Evolutionary conservation across 2,888 invertebrate genomes (phyloP).

Genomic region (Sericinus montela): DNA sequence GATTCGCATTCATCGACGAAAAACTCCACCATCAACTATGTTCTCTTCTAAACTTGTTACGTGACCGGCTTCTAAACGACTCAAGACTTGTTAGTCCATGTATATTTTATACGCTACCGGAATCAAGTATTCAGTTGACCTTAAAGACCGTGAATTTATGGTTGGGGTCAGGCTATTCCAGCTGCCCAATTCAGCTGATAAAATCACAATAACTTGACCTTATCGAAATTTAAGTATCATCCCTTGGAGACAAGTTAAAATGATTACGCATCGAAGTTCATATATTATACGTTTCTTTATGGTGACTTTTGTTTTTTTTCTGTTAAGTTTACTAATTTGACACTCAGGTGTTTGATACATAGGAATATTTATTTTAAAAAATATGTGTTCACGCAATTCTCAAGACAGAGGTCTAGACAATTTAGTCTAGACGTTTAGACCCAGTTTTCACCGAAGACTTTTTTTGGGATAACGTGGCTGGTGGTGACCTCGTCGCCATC

Average conservation of each 20-base stretch:
- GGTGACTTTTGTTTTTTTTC: too few species aligned
- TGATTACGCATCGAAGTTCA: constrained; percentile 1
- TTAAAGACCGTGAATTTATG: constrained; percentile 19
- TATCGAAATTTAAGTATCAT: constrained; percentile 15
- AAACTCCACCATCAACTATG: constrained; percentile 7
- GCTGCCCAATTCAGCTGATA: constrained; percentile 15
- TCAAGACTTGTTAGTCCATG: constrained; percentile 6
- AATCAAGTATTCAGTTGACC: constrained; percentile 18
- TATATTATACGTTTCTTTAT: not conserved
- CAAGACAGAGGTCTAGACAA: too few species aligned
- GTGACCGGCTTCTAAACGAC: constrained; percentile 8
- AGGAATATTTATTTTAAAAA: too few species aligned
- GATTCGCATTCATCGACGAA: constrained; percentile 5
- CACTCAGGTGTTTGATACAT: too few species aligned
- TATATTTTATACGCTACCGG: constrained; percentile 12
- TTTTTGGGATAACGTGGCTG: too few species aligned
- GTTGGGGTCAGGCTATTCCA: constrained; percentile 2
- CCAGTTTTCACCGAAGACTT: too few species aligned
- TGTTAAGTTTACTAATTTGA: too few species aligned
- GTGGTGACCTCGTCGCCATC: too few species aligned
- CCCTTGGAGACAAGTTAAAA: constrained; percentile 5
- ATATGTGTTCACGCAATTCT: too few species aligned
- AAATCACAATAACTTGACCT: constrained; percentile 17
- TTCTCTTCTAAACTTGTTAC: constrained; percentile 17
- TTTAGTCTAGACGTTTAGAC: too few species aligned